These are phyloP conservation scores for Cryptotermes secundus DNA, from an alignment of 1,140 invertebrate species.

Conservation along the genomic window DNA sequence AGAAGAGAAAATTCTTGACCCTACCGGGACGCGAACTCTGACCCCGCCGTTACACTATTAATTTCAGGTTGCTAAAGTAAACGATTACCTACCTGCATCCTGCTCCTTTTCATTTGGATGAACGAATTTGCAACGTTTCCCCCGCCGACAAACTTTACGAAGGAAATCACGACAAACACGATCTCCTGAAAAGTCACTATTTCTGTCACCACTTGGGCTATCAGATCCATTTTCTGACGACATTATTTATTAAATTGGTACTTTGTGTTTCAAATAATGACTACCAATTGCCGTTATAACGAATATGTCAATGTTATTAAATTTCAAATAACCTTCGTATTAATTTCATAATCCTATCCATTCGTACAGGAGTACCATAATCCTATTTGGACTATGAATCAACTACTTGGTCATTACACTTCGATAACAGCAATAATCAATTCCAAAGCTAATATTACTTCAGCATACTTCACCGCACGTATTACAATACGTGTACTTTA, in stretches of 20 bases:
- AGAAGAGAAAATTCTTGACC: too few relatives aligned
- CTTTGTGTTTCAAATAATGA: background rate
- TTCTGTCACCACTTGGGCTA: constrained; percentile 28
- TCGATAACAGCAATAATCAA: too few relatives aligned
- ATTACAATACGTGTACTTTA: too few relatives aligned
- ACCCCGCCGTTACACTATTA: too few relatives aligned
- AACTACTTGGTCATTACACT: too few relatives aligned
- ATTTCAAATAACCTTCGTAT: background rate
- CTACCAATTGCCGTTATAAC: background rate
- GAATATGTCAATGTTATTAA: background rate
- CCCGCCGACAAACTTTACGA: constrained; percentile 69
- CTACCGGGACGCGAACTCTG: too few relatives aligned
- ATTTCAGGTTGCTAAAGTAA: too few relatives aligned
- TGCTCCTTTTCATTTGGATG: constrained; percentile 59
- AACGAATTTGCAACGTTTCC: constrained; percentile 73
- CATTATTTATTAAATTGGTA: constrained; percentile 19
- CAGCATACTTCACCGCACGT: too few relatives aligned
- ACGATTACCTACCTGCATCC: constrained; percentile 28
- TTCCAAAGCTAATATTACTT: too few relatives aligned
- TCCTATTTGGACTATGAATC: too few relatives aligned
- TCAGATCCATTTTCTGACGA: constrained; percentile 31
- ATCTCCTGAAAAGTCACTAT: constrained; percentile 32
- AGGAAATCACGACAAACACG: constrained; percentile 62
- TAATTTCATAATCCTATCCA: too few relatives aligned
- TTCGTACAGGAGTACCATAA: too few relatives aligned